These are phyloP conservation scores for Drosophila teissieri DNA, from an alignment of 1,140 invertebrate genomes.

Conservation along the genomic window DNA sequence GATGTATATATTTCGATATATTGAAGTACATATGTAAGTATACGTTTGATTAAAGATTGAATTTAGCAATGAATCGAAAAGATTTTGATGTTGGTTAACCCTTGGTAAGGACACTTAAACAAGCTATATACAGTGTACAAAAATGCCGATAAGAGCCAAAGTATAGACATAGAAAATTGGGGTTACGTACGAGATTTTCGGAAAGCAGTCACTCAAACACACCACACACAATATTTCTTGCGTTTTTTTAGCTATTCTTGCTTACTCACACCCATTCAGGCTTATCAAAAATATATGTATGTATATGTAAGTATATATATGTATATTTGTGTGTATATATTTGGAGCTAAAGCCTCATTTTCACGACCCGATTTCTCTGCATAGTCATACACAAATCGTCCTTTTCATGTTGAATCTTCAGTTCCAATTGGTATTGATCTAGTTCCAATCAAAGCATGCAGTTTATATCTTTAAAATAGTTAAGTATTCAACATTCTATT, in stretches of 20 bases:
- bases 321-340: constrained; percentile 7
- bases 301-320: constrained; percentile 36
- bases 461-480: too few species aligned
- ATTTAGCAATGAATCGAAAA: constrained; percentile 52
- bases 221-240: constrained; percentile 7
- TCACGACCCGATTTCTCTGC: constrained; percentile 18
- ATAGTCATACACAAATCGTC: background rate
- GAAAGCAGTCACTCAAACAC: constrained; percentile 32
- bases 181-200: constrained; percentile 48
- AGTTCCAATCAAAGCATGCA: background rate
- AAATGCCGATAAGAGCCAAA: constrained; percentile 43
- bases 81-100: constrained; percentile 58
- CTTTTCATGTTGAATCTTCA: background rate
- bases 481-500: too few species aligned
- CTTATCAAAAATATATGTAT: constrained; percentile 76
- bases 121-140: constrained; percentile 67
- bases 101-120: constrained; percentile 78
- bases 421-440: background rate
- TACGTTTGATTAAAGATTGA: constrained; percentile 49
- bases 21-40: constrained; percentile 50
- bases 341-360: constrained; percentile 33
- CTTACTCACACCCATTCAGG: constrained; percentile 53
- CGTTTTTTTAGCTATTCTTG: constrained; percentile 6
- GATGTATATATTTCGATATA: constrained; percentile 47
- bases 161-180: constrained; percentile 50